Evolutionary conservation across 2,797 vertebrate genomes (phyloP), one percentile per base, ranked within the genome.

Genomic region (Sphaeramia orbicularis): DNA sequence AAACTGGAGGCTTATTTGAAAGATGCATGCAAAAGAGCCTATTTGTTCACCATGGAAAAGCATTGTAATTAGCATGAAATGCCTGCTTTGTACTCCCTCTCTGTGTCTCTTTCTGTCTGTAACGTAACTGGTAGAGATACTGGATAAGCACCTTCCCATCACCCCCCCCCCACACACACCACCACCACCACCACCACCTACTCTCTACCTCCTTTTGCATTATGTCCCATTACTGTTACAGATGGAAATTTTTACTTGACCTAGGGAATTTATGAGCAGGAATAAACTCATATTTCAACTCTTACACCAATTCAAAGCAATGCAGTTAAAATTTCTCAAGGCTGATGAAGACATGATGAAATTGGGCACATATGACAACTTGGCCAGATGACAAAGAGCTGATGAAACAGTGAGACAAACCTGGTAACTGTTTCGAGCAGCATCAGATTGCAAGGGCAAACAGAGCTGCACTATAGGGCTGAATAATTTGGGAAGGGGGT

Each of bases 321-420:
- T 60, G 71, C 35, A 77, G 81, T 89, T 88, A 74, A 81, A 65
- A 85, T 83, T 70, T 86, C 73, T 86, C 49, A 44, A 49, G 77
- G 86, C 85, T 90, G 90, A 90, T 91, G 89, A 91, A 90, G 86
- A 91, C 87, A 90, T 91, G 91, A 91, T 90, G 88, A 92, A 92
- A 92, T 77, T 82, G 82, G 81, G 81, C 84, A 91, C 85, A 88
- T 80, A 90, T 91, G 90, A 90, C 90, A 91, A 91, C 58, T 90
- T 90, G 90, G 89, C 87, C 90, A 90, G 78, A 87, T 81, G 84
- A 92, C 90, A 91, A 91, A 86, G 78, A 89, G 87, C 86, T 93
- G 91, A 93, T 88, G 91, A 92, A 93, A 93, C 86, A 81, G 77
- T 71, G 79, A 86, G 86, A 89, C 86, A 89, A 91, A 89, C 84